Percentiles rank a stretch among this genome's conserved stretches.
Evolutionary conservation across 2,888 invertebrate species (phyloP).

Genomic region (Ochlodes sylvanus): DNA sequence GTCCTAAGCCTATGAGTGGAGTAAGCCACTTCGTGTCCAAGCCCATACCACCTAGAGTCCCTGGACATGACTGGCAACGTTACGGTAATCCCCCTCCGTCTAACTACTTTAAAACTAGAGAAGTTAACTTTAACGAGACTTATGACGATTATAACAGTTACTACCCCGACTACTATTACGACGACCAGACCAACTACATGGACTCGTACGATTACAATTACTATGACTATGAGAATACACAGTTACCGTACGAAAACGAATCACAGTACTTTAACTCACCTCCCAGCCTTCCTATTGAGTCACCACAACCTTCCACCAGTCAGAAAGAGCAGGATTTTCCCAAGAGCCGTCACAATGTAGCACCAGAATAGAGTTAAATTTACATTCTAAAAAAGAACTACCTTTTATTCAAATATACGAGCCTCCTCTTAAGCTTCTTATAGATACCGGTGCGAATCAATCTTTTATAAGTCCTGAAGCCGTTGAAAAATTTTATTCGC

Average conservation of each 20-base stretch:
- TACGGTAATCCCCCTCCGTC: neutral
- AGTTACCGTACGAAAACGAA: slow-evolving; percentile 4
- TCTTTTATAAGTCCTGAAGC: slow-evolving; percentile 46
- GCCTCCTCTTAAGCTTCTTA: slow-evolving; percentile 45
- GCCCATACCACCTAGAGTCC: slow-evolving; percentile 5
- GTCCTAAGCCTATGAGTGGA: slow-evolving; percentile 19
- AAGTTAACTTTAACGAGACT: neutral
- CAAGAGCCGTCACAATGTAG: slow-evolving; percentile 14
- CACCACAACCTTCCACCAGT: slow-evolving; percentile 13
- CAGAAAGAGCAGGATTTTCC: slow-evolving; percentile 45
- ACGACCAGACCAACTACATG: slow-evolving; percentile 9
- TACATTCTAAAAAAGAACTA: slow-evolving; percentile 44
- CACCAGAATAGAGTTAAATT: slow-evolving; percentile 47
- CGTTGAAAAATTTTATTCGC: slow-evolving; percentile 29
- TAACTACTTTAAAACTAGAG: neutral
- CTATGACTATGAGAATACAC: neutral
- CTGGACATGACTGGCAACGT: neutral
- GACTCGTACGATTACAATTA: slow-evolving; percentile 3
- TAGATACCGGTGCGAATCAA: slow-evolving; percentile 47
- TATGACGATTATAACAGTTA: neutral
- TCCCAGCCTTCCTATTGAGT: neutral
- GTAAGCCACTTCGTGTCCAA: slow-evolving; percentile 13
- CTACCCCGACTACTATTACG: slow-evolving; percentile 10
- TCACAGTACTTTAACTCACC: neutral
- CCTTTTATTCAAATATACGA: slow-evolving; percentile 44